Evolutionary conservation across 2,888 invertebrate species (phyloP).

Genomic region (Luffia ferchaultella): DNA sequence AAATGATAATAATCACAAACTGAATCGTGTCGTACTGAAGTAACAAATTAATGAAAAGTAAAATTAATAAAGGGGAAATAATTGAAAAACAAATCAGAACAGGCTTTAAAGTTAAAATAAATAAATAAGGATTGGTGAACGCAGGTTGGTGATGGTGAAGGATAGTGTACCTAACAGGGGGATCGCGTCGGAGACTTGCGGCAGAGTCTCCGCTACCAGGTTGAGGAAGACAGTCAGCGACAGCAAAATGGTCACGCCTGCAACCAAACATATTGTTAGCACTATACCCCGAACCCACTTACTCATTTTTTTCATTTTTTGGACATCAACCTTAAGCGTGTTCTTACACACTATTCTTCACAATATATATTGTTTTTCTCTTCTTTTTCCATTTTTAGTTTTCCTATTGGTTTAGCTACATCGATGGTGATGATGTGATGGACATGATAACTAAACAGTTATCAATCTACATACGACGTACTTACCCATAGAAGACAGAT

Average conservation of each 20-base stretch:
- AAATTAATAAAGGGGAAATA: slow-evolving; percentile 29
- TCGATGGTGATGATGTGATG: not conserved
- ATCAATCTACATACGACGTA: not conserved
- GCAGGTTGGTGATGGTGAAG: slow-evolving; percentile 18
- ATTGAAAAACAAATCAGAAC: slow-evolving; percentile 21
- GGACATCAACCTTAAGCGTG: too few species aligned
- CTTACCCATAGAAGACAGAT: not conserved
- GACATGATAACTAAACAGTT: not conserved
- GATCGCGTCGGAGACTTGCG: slow-evolving; percentile 99
- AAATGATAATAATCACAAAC: slow-evolving; percentile 19
- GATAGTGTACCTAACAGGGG: slow-evolving; percentile 95
- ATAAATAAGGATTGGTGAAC: not conserved
- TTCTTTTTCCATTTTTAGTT: too few species aligned
- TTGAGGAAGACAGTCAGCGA: slow-evolving; percentile 99
- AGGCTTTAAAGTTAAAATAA: too few species aligned
- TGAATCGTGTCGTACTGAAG: slow-evolving; percentile 14
- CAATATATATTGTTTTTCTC: too few species aligned
- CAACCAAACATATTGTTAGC: slow-evolving; percentile 75
- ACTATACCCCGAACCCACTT: slow-evolving; percentile 25
- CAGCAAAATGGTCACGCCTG: slow-evolving; percentile 99
- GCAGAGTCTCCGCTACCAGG: slow-evolving; percentile 99
- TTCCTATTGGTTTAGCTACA: not conserved
- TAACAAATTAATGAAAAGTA: slow-evolving; percentile 24
- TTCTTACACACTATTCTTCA: too few species aligned
- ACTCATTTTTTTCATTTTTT: slow-evolving; percentile 4